A percentile compares a stretch with the other conserved stretches of the same genome.
These are phyloP conservation scores for Petrocephalus schoutedeni DNA, from an alignment of 2,797 vertebrate genomes.

Conservation along the genomic window DNA sequence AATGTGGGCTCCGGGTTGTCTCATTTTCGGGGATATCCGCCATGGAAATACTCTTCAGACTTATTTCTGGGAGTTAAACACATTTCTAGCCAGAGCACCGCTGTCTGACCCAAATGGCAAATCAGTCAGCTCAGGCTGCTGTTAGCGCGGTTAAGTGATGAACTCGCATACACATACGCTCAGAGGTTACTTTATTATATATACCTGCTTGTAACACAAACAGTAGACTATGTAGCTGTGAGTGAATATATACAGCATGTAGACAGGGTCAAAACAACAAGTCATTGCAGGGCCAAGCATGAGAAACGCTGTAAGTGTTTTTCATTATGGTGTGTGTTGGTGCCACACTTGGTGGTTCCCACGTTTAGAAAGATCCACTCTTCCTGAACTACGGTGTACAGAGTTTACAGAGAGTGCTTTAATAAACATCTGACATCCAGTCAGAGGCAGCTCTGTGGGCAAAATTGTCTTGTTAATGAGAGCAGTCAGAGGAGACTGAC, in stretches of 20 bases:
- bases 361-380: not conserved
- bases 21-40: slow-evolving; percentile 38
- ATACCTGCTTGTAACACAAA: not conserved
- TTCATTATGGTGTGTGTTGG: not conserved
- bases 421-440: not conserved
- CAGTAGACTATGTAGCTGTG: not conserved
- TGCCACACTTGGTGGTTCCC: not conserved
- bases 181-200: not conserved
- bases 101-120: not conserved
- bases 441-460: not conserved
- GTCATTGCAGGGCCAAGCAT: too few relatives aligned
- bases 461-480: not conserved
- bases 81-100: not conserved
- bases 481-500: not conserved
- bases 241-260: not conserved
- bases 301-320: not conserved
- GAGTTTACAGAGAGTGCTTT: not conserved
- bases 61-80: not conserved
- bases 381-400: not conserved
- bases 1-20: slow-evolving; percentile 47
- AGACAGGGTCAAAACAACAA: not conserved
- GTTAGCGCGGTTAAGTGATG: not conserved
- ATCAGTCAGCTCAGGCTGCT: not conserved
- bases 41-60: not conserved
- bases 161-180: not conserved